Evolutionary conservation across 2,797 vertebrate species (phyloP).

Genomic region (Rhinogobio ventralis): DNA sequence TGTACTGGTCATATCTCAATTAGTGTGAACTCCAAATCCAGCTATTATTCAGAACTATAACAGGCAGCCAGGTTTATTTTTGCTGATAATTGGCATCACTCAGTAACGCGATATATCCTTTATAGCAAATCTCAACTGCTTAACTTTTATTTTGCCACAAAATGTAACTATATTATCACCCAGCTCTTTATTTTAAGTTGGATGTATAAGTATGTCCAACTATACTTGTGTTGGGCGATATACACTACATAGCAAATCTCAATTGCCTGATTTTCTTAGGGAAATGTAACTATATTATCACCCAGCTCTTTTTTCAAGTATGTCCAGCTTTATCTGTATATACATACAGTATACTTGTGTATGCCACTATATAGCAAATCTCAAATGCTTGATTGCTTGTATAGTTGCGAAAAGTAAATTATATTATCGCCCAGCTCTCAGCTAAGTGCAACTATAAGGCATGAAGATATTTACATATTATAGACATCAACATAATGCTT

Average conservation of each 20-base stretch:
- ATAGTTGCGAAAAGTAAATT: background rate
- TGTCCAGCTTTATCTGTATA: background rate
- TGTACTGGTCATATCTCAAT: conserved; percentile 77
- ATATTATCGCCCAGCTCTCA: background rate
- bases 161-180: background rate
- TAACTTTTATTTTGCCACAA: background rate
- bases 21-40: conserved; percentile 71
- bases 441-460: background rate
- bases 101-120: background rate
- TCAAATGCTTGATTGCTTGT: background rate
- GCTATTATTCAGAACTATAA: conserved; percentile 76
- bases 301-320: background rate
- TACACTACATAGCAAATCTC: background rate
- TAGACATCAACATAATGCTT: background rate
- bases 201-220: background rate
- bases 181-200: background rate
- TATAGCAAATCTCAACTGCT: background rate
- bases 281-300: background rate
- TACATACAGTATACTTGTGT: background rate
- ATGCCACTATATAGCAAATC: background rate
- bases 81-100: background rate
- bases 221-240: background rate
- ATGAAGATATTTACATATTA: background rate
- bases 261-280: background rate
- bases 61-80: conserved; percentile 74